Conservation (phyloP, 2,888 invertebrate species). For the Campoplex nolae region DNA sequence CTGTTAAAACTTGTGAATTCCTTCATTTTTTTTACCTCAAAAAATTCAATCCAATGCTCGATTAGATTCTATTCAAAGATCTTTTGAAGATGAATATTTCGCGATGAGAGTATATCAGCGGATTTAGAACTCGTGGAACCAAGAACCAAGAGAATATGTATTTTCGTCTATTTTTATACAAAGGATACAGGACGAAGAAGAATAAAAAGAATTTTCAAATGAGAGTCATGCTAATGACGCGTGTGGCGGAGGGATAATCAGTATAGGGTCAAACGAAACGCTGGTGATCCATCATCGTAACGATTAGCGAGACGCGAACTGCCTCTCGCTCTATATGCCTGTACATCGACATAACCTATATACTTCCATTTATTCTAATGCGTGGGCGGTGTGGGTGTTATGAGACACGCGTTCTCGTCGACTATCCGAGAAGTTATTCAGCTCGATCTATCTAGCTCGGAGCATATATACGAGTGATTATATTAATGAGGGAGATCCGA, state of each 20-base stretch:
- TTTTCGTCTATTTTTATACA: constrained; percentile 8
- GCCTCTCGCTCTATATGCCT: background rate
- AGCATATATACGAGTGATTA: constrained; percentile 69
- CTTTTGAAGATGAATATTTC: no score
- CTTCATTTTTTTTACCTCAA: background rate
- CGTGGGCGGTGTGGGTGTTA: constrained; percentile 80
- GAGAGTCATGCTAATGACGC: constrained; percentile 64
- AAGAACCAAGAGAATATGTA: constrained; percentile 25
- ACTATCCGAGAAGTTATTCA: constrained; percentile 50
- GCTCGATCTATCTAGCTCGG: constrained; percentile 68
- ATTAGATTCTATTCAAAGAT: no score
- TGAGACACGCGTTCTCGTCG: constrained; percentile 66
- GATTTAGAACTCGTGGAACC: background rate
- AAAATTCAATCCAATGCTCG: no score
- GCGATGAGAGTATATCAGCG: background rate
- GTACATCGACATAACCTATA: background rate
- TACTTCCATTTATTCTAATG: constrained; percentile 70
- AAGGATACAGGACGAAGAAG: background rate
- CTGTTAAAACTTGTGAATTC: no score
- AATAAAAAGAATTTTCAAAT: constrained; percentile 39
- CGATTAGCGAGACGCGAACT: constrained; percentile 74
- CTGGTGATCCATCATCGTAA: constrained; percentile 80
- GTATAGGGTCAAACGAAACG: constrained; percentile 66
- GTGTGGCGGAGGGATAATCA: constrained; percentile 67
- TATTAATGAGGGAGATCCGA: constrained; percentile 69